A percentile compares a stretch with the other conserved stretches of the same genome.
Conservation (phyloP, 2,797 vertebrate species). For the Clarias fuscus region DNA sequence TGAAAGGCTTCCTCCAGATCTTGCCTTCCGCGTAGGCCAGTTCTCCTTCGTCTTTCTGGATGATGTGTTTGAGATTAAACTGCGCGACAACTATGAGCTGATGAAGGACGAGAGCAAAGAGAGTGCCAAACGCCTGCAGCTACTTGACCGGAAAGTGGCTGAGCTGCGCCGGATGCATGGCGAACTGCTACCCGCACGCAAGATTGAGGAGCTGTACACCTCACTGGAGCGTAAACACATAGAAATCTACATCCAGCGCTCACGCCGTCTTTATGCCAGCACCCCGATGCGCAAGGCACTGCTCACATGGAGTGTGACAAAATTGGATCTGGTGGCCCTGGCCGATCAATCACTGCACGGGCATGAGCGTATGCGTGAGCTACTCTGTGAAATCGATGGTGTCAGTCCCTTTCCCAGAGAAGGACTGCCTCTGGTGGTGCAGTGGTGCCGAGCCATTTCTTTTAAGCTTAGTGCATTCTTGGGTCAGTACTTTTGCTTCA, state of each 20-base stretch:
- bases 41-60: constrained; percentile 96
- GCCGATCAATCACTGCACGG: constrained; percentile 88
- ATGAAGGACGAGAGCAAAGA: constrained; percentile 99
- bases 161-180: constrained; percentile 95
- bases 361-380: constrained; percentile 82
- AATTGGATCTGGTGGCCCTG: constrained; percentile 85
- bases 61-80: constrained; percentile 93
- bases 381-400: constrained; percentile 87
- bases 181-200: constrained; percentile 92
- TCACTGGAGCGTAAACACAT: constrained; percentile 98
- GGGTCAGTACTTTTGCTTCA: constrained; percentile 71
- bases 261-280: constrained; percentile 91
- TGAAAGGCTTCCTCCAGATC: constrained; percentile 81
- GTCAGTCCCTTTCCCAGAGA: constrained; percentile 89
- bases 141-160: constrained; percentile 92
- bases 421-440: constrained; percentile 86
- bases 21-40: constrained; percentile 85
- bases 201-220: constrained; percentile 96
- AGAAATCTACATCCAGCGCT: constrained; percentile 98
- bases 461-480: constrained; percentile 86
- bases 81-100: constrained; percentile 96
- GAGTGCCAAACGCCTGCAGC: constrained; percentile 89
- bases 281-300: constrained; percentile 95
- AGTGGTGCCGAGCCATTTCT: constrained; percentile 93
- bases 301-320: constrained; percentile 89